Evolutionary conservation across 2,888 invertebrate genomes (phyloP).

Genomic region (Thysanoteuthis rhombus): DNA sequence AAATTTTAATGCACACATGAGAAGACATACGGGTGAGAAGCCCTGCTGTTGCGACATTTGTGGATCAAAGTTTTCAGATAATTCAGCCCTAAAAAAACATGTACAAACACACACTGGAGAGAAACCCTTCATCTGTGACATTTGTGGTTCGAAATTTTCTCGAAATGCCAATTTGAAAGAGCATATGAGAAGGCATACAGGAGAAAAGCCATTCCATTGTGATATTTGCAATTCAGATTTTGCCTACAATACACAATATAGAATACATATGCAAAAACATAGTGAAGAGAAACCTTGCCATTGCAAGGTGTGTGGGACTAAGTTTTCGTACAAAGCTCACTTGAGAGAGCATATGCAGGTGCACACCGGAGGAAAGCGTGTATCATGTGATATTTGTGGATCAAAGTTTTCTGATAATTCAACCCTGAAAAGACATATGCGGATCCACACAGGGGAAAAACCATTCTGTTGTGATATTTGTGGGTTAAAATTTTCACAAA

Average conservation of each 20-base stretch:
- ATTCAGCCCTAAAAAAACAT: background rate
- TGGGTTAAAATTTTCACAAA: background rate
- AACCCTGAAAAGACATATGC: background rate
- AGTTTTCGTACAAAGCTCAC: background rate
- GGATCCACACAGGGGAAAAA: background rate
- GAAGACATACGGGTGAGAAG: background rate
- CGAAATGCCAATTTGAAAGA: conserved; percentile 12
- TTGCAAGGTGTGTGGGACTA: background rate
- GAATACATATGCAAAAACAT: background rate
- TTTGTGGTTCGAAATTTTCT: background rate
- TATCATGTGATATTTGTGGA: background rate
- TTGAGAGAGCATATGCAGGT: background rate
- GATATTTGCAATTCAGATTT: background rate
- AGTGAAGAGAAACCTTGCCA: background rate
- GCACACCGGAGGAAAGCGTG: background rate
- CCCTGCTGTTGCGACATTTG: background rate
- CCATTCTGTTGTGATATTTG: background rate
- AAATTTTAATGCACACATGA: background rate
- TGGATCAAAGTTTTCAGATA: background rate
- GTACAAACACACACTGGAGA: background rate
- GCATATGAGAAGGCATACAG: background rate
- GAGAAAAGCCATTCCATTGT: background rate
- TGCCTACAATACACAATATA: background rate
- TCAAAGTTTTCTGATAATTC: background rate
- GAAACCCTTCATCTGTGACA: background rate